These are phyloP conservation scores for Elgaria multicarinata DNA, from an alignment of 2,113 vertebrate species.

Conservation along the genomic window DNA sequence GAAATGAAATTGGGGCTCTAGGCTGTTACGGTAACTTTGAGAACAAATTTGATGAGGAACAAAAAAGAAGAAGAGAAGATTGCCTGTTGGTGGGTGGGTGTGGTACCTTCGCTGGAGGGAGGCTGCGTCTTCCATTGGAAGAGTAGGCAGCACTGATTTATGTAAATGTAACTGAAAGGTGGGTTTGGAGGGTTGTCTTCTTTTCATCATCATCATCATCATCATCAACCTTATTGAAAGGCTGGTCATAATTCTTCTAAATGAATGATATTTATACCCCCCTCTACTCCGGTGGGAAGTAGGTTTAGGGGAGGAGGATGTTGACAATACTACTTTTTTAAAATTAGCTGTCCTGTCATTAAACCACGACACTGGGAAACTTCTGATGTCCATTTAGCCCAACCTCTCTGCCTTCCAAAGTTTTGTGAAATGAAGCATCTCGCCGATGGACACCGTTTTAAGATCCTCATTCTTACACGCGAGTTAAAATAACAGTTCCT, in stretches of 20 bases:
- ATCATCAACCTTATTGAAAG: no score
- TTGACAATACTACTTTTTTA: neutral
- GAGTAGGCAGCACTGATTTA: neutral
- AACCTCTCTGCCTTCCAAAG: conserved; percentile 12
- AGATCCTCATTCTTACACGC: neutral
- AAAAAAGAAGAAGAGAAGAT: neutral
- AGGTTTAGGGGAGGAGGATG: neutral
- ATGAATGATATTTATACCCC: neutral
- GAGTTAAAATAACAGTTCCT: conserved; percentile 29
- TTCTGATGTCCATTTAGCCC: neutral
- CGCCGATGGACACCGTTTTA: conserved; percentile 8
- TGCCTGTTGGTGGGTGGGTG: neutral
- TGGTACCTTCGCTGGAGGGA: neutral
- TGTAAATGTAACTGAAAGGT: no score
- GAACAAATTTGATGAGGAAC: neutral
- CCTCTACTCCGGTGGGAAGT: neutral
- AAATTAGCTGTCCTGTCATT: no score
- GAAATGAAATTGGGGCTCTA: neutral
- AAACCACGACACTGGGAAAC: no score
- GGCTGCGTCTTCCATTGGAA: neutral
- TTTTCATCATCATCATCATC: no score
- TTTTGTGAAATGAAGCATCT: conserved; percentile 16
- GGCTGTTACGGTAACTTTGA: neutral
- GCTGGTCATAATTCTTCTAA: neutral
- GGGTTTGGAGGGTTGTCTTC: neutral